Evolutionary conservation across 2,888 invertebrate species (phyloP).

Genomic region (Steinernema carpocapsae): DNA sequence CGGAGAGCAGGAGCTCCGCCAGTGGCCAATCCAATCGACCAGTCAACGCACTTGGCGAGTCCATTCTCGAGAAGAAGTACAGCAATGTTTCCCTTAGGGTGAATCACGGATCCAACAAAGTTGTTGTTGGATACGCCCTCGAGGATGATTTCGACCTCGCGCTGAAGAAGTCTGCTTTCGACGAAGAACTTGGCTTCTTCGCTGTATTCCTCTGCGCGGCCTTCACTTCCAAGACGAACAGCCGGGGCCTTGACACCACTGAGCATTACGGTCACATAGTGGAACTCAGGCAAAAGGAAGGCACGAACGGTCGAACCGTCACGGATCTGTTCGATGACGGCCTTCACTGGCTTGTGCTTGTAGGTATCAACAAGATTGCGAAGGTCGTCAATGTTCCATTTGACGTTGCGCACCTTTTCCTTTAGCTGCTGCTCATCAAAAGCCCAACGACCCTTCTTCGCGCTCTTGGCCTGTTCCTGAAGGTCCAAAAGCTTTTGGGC

Average conservation of each 20-base stretch:
- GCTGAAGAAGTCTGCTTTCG: slow-evolving; percentile 86
- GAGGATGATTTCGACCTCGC: slow-evolving; percentile 83
- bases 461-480: slow-evolving; percentile 86
- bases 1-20: slow-evolving; percentile 83
- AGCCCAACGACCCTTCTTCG: slow-evolving; percentile 80
- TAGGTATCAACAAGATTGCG: slow-evolving; percentile 82
- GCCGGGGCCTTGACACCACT: slow-evolving; percentile 79
- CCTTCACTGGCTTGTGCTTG: slow-evolving; percentile 81
- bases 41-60: slow-evolving; percentile 90
- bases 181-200: slow-evolving; percentile 93
- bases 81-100: slow-evolving; percentile 87
- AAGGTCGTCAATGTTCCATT: slow-evolving; percentile 87
- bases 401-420: slow-evolving; percentile 83
- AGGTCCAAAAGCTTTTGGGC: slow-evolving; percentile 77
- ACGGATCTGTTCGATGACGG: slow-evolving; percentile 89
- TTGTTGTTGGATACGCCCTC: slow-evolving; percentile 91
- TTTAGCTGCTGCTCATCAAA: slow-evolving; percentile 49
- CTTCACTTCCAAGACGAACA: slow-evolving; percentile 50
- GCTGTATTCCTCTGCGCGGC: slow-evolving; percentile 76
- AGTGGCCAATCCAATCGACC: slow-evolving; percentile 84
- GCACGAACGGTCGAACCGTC: slow-evolving; percentile 79
- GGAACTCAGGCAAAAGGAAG: slow-evolving; percentile 86
- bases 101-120: slow-evolving; percentile 89
- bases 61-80: slow-evolving; percentile 87
- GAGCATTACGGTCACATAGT: slow-evolving; percentile 90